These are phyloP conservation scores for Drosophila pallidifrons DNA, from an alignment of 1,140 invertebrate species.

Conservation along the genomic window DNA sequence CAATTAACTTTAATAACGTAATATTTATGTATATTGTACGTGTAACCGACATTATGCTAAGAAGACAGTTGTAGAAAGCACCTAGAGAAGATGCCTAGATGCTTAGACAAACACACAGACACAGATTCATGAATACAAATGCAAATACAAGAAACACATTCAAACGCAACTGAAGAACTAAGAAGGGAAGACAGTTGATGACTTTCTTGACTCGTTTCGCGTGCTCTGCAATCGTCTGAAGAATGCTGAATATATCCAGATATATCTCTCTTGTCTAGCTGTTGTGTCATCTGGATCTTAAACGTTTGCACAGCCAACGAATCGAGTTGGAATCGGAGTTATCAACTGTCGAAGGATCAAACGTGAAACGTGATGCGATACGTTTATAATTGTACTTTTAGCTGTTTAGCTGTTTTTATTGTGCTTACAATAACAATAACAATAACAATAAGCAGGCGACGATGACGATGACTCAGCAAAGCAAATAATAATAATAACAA, in stretches of 20 bases:
- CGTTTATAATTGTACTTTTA: conserved; percentile 43
- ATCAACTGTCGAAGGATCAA: conserved; percentile 7
- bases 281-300: too few species aligned
- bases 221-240: too few species aligned
- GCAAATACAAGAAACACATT: not conserved
- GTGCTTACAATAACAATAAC: conserved; percentile 39
- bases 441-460: not conserved
- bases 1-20: conserved; percentile 28
- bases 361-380: conserved; percentile 6
- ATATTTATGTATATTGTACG: conserved; percentile 2
- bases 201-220: too few species aligned
- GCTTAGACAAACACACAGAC: conserved; percentile 9
- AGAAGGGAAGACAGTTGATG: not conserved
- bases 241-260: too few species aligned
- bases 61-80: conserved; percentile 15
- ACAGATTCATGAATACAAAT: not conserved
- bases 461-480: conserved; percentile 1
- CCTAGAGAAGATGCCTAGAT: conserved; percentile 23
- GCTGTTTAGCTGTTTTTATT: conserved; percentile 51
- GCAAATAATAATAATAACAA: not conserved
- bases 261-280: too few species aligned
- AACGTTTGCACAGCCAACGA: too few species aligned
- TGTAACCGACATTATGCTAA: conserved; percentile 7
- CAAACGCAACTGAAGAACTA: not conserved
- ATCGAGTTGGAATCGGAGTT: too few species aligned